These are phyloP conservation scores for Tetrao urogallus DNA, from an alignment of 2,113 vertebrate species.

Conservation along the genomic window DNA sequence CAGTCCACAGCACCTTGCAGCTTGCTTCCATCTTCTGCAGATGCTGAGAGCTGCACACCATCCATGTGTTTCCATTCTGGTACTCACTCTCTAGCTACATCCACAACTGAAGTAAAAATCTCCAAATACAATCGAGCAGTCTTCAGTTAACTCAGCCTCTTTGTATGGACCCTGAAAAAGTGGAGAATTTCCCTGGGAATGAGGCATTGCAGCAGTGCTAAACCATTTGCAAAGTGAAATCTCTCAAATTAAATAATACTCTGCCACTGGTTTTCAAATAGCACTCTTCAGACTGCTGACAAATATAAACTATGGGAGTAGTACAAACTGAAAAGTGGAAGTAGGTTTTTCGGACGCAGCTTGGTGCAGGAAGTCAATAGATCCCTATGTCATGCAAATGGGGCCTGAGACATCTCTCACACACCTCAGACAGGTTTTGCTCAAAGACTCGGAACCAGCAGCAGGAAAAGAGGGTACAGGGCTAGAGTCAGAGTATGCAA, in stretches of 20 bases:
- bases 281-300: neutral
- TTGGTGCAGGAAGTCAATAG: neutral
- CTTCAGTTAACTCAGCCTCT: neutral
- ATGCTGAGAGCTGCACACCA: neutral
- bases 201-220: neutral
- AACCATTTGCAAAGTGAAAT: neutral
- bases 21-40: neutral
- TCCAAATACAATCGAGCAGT: neutral
- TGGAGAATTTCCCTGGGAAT: neutral
- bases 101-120: rapidly evolving
- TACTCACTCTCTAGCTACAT: neutral
- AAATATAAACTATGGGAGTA: neutral
- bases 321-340: neutral
- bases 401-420: neutral
- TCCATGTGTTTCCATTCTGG: rapidly evolving
- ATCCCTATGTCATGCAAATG: neutral
- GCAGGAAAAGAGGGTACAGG: rapidly evolving
- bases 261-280: neutral
- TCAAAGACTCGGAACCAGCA: neutral
- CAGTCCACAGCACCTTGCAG: neutral
- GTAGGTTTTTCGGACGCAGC: neutral
- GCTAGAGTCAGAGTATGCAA: rapidly evolving
- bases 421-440: too few species aligned
- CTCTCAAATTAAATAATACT: neutral
- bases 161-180: neutral